A percentile compares a stretch with the other conserved stretches of the same genome.
phyloP scores from a whole-genome alignment of 2,888 invertebrate species.

The Clitarchus hookeri region DNA sequence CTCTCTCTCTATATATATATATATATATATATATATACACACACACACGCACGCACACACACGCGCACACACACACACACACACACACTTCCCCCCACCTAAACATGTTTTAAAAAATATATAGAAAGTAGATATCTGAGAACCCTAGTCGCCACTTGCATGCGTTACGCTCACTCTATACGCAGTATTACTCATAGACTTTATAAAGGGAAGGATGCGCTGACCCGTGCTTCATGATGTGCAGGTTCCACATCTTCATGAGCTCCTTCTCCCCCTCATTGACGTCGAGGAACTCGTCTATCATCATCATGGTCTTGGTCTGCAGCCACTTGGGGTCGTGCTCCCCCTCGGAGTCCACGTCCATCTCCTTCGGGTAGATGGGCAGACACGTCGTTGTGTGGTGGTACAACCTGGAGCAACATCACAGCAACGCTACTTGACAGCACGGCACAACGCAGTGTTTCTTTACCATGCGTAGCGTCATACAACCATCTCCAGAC shows the following conservation, averaged over 20 bases:
- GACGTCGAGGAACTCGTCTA: constrained; percentile 99
- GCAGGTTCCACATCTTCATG: constrained; percentile 99
- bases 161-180: no score
- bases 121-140: no score
- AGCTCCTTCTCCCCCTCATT: constrained; percentile 97
- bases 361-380: constrained; percentile 92
- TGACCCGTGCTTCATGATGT: constrained; percentile 90
- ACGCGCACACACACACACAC: no score
- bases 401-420: constrained; percentile 77
- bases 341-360: constrained; percentile 92
- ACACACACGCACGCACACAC: no score
- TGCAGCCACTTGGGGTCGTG: constrained; percentile 94
- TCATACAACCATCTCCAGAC: no score
- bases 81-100: no score
- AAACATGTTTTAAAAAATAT: no score
- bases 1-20: no score
- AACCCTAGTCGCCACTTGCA: no score
- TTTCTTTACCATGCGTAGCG: no score
- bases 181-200: no score
- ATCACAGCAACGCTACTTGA: not conserved
- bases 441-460: not conserved
- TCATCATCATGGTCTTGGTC: constrained; percentile 95
- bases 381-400: constrained; percentile 94
- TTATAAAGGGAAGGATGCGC: constrained; percentile 42
- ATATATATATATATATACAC: no score